These are phyloP conservation scores for Agrochola macilenta DNA, from an alignment of 2,888 invertebrate species.

Conservation along the genomic window DNA sequence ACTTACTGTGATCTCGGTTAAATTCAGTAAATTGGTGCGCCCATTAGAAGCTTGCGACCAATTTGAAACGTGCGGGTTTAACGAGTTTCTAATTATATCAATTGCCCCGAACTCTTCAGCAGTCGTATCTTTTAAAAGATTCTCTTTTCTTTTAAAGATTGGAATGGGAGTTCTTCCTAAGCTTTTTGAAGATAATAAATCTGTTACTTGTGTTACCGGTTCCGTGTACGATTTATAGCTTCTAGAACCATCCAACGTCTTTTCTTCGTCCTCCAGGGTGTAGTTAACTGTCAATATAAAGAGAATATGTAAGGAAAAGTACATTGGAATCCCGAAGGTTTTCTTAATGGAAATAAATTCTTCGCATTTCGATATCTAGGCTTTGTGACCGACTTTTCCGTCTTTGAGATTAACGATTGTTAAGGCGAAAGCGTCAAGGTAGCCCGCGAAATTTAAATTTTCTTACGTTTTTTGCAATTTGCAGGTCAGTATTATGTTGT, in stretches of 20 bases:
- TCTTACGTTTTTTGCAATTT: too few relatives aligned
- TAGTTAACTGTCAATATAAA: slow-evolving; percentile 58
- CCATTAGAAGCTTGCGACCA: slow-evolving; percentile 35
- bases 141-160: slow-evolving; percentile 15
- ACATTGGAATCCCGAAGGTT: slow-evolving; percentile 32
- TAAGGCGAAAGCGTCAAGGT: too few relatives aligned
- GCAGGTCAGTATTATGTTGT: too few relatives aligned
- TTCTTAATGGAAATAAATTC: slow-evolving; percentile 22
- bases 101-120: slow-evolving; percentile 33
- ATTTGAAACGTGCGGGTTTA: slow-evolving; percentile 33
- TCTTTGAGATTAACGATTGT: not conserved
- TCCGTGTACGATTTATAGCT: slow-evolving; percentile 50
- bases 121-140: slow-evolving; percentile 25
- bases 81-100: slow-evolving; percentile 50
- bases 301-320: slow-evolving; percentile 36
- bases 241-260: slow-evolving; percentile 40
- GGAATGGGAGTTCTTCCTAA: slow-evolving; percentile 17
- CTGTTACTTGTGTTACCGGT: slow-evolving; percentile 39
- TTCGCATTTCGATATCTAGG: slow-evolving; percentile 4
- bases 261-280: slow-evolving; percentile 39
- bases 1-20: slow-evolving; percentile 20
- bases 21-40: slow-evolving; percentile 38
- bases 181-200: slow-evolving; percentile 50
- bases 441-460: too few relatives aligned
- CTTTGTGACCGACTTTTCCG: not conserved